Evolutionary conservation across 2,888 invertebrate species (phyloP).

Genomic region (Myopa tessellatipennis): DNA sequence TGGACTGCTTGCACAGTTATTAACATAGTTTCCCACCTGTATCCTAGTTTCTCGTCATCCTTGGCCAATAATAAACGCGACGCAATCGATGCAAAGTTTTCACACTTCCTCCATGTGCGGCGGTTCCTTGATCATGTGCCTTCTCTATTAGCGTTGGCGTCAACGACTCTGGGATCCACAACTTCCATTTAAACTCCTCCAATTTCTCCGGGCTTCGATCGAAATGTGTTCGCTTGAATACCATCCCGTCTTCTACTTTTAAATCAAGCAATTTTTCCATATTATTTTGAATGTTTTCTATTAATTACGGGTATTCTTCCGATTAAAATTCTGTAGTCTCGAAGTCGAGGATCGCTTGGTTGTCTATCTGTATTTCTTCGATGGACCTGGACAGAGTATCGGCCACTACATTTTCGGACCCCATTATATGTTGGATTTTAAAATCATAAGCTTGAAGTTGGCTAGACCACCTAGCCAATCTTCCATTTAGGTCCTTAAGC

Average conservation of each 20-base stretch:
- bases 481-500: too few relatives aligned
- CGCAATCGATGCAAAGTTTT: neutral
- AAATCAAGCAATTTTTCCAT: slow-evolving; percentile 1
- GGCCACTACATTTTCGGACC: slow-evolving; percentile 1
- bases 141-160: neutral
- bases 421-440: neutral
- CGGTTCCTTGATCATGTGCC: too few relatives aligned
- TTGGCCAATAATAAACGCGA: too few relatives aligned
- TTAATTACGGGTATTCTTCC: neutral
- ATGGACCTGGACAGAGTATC: slow-evolving; percentile 13
- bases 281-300: too few relatives aligned
- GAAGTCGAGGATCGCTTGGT: neutral
- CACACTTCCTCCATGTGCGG: neutral
- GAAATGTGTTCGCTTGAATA: neutral
- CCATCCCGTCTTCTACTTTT: neutral
- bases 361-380: neutral
- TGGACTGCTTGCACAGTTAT: slow-evolving; percentile 4
- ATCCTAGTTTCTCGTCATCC: too few relatives aligned
- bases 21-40: neutral
- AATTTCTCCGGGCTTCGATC: neutral
- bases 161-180: neutral
- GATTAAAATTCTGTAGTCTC: slow-evolving; percentile 21
- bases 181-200: slow-evolving; percentile 3
- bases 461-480: too few relatives aligned
- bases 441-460: too few relatives aligned